These are phyloP conservation scores for Micoletzkya japonica DNA, from an alignment of 2,888 invertebrate genomes.

Conservation along the genomic window DNA sequence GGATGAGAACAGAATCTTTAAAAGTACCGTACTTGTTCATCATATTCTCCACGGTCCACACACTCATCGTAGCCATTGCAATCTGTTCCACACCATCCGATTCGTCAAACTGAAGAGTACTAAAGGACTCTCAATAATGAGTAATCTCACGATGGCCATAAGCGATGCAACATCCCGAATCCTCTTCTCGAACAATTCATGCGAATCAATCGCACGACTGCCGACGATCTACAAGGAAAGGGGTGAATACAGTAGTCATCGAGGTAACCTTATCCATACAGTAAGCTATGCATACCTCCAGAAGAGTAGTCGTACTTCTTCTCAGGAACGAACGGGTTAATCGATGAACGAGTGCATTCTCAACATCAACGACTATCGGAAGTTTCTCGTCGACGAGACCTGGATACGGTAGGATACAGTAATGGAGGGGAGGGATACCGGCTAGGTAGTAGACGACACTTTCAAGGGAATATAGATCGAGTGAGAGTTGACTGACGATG, in stretches of 20 bases:
- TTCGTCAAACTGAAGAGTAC: conserved; percentile 39
- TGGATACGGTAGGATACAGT: background rate
- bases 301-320: conserved; percentile 2
- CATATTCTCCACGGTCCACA: conserved; percentile 38
- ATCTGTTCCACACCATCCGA: conserved; percentile 43
- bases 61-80: conserved; percentile 44
- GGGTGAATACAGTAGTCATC: background rate
- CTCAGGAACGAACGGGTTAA: conserved; percentile 24
- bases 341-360: conserved; percentile 51
- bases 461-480: conserved; percentile 54
- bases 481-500: conserved; percentile 38
- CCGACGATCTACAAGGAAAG: conserved; percentile 33
- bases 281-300: conserved; percentile 22
- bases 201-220: conserved; percentile 40
- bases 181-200: conserved; percentile 47
- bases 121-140: background rate
- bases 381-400: conserved; percentile 57
- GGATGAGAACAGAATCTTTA: too few species aligned
- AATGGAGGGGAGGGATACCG: background rate
- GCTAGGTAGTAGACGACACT: conserved; percentile 18
- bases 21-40: conserved; percentile 2
- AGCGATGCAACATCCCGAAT: conserved; percentile 55
- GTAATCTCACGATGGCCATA: conserved; percentile 40
- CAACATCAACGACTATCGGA: conserved; percentile 54
- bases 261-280: background rate